Percentiles rank a stretch among this genome's conserved stretches.
These are phyloP conservation scores for Matsumurasca onukii DNA, from an alignment of 1,140 invertebrate species.

Conservation along the genomic window DNA sequence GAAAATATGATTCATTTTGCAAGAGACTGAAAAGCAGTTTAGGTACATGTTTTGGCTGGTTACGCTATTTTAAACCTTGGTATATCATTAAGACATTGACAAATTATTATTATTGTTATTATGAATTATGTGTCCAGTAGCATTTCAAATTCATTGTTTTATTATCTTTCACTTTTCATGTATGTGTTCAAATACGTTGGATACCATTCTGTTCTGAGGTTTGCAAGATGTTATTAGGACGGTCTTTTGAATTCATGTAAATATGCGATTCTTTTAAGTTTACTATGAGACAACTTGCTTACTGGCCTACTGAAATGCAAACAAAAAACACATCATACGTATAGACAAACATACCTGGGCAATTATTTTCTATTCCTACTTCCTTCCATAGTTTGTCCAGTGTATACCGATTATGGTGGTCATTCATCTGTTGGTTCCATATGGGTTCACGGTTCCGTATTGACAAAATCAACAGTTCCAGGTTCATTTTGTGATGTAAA, in stretches of 20 bases:
- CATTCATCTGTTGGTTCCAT: background rate
- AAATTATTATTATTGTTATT: slow-evolving; percentile 15
- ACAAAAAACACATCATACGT: background rate
- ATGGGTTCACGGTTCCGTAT: background rate
- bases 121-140: slow-evolving; percentile 6
- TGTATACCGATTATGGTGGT: background rate
- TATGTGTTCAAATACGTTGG: slow-evolving; percentile 6
- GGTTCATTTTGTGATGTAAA: background rate
- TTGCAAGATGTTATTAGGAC: too few species aligned
- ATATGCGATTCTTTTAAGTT: background rate
- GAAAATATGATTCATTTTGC: slow-evolving; percentile 5
- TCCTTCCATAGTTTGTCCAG: background rate
- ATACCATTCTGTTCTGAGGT: too few species aligned
- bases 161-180: slow-evolving; percentile 6
- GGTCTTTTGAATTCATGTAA: too few species aligned
- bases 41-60: slow-evolving; percentile 1
- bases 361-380: background rate
- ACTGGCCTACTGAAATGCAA: background rate
- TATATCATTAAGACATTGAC: slow-evolving; percentile 1
- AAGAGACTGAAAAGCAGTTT: slow-evolving; percentile 6
- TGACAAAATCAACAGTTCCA: background rate
- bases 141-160: too few species aligned
- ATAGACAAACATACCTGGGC: background rate
- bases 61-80: background rate
- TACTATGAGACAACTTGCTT: background rate